These are phyloP conservation scores for Meta bourneti DNA, from an alignment of 2,888 invertebrate species.

Conservation along the genomic window DNA sequence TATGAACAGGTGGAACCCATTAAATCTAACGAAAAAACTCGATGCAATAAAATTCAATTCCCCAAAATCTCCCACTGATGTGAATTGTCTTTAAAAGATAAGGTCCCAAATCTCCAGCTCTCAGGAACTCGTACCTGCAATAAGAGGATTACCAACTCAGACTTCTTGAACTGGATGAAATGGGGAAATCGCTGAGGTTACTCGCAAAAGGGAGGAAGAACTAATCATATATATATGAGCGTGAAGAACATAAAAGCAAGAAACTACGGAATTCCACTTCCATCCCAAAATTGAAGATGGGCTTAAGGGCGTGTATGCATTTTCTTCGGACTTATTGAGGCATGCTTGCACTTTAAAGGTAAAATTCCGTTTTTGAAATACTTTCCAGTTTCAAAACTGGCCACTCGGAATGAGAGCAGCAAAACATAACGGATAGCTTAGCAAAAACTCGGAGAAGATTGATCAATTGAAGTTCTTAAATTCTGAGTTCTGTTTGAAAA, in stretches of 20 bases:
- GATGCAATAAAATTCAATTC: background rate
- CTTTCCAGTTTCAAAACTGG: background rate
- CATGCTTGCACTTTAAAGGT: background rate
- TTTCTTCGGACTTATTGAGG: background rate
- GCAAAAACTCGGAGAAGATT: too few species aligned
- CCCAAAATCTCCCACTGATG: background rate
- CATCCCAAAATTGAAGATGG: background rate
- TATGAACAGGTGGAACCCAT: background rate
- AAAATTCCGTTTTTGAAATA: background rate
- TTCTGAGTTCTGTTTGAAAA: too few species aligned
- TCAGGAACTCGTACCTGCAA: background rate
- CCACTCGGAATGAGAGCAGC: too few species aligned
- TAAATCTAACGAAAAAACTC: background rate
- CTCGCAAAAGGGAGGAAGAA: background rate
- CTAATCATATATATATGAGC: background rate
- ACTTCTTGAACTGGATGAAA: background rate
- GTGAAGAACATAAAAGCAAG: background rate
- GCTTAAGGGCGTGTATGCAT: background rate
- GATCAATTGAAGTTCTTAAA: too few species aligned
- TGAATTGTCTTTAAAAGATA: conserved; percentile 1
- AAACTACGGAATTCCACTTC: background rate
- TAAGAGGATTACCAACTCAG: background rate
- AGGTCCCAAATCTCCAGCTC: background rate
- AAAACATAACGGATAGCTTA: too few species aligned
- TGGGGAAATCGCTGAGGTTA: background rate